These are phyloP conservation scores for Cryptotermes secundus DNA, from an alignment of 1,140 invertebrate genomes.

Conservation along the genomic window DNA sequence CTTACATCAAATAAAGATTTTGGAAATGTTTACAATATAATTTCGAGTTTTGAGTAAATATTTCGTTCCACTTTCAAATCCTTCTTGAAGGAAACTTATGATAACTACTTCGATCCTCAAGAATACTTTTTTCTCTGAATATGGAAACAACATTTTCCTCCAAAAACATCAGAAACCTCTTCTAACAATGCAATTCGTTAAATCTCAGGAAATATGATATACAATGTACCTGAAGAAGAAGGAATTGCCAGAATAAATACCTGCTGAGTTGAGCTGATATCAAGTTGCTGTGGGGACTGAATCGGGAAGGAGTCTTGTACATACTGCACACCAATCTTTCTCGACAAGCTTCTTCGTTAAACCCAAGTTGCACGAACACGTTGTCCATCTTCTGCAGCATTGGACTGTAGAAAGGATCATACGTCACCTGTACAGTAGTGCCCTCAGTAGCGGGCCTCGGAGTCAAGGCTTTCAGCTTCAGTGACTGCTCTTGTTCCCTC, in stretches of 20 bases:
- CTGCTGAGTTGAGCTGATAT: slow-evolving; percentile 81
- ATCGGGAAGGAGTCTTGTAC: slow-evolving; percentile 75
- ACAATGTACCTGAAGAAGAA: too few relatives aligned
- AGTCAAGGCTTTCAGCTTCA: slow-evolving; percentile 8
- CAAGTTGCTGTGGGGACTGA: slow-evolving; percentile 79
- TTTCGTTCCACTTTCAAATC: too few relatives aligned
- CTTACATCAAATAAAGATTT: too few relatives aligned
- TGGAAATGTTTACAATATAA: too few relatives aligned
- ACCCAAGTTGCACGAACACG: slow-evolving; percentile 66
- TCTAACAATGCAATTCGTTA: too few relatives aligned
- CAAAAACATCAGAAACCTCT: too few relatives aligned
- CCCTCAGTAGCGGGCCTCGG: not conserved
- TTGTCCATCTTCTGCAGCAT: slow-evolving; percentile 72
- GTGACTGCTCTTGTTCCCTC: not conserved
- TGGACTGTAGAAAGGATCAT: slow-evolving; percentile 76
- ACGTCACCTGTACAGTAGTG: slow-evolving; percentile 37
- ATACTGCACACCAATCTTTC: slow-evolving; percentile 77
- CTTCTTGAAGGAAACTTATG: too few relatives aligned
- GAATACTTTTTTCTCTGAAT: too few relatives aligned
- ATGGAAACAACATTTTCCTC: too few relatives aligned
- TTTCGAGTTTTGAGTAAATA: too few relatives aligned
- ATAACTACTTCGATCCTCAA: too few relatives aligned
- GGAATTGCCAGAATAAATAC: slow-evolving; percentile 50
- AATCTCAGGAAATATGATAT: too few relatives aligned
- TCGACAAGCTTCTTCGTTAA: slow-evolving; percentile 66